Base-by-base conservation (phyloP, 2,113 vertebrate genomes). In the Myrmecobius fasciatus region DNA sequence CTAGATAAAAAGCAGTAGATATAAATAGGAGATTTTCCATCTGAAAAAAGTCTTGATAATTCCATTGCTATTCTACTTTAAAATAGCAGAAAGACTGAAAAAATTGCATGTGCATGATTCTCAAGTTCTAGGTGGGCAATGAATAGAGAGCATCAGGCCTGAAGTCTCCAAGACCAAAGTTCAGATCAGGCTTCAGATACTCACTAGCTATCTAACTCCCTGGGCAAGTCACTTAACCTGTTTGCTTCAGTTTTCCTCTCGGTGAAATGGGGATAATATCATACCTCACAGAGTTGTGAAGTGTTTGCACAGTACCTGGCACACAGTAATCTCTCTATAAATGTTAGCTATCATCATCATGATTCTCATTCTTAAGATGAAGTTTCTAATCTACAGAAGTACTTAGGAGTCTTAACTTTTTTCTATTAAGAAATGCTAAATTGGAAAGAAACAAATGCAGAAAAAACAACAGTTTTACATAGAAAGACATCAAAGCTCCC, bases 331-430 rank as follows among this genome's bases (percentile, higher is more conserved):
- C 36, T 43, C 36, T n/a, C 2, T 8, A n/a, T n/a, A 67, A 43
- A 83, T n/a, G 36, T 83, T 83, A 43, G 36, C 17, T 83, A 43
- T 83, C 36, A 43, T 75, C 67, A 75, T n/a, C 17, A 75, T 75
- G 28, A 67, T 56, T 28, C n/a, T 6, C 36, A 83, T 7, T 67
- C 1, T 83, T 43, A 14, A 43, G 89, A 91, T 22, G 31, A 53
- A 93, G 48, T 43, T 93, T 93, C 91, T 54, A 28, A 43, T 95
- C 51, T 91, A 47, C 47, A 54, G 52, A 96, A 91, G 25, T 92
- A 91, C 3, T 91, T 53, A 93, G 53, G 89, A 25, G 54, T 47
- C 49, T 91, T 95, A 92, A 31, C 53, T 67, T 93, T 83, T 56
- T 22, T 43, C n/a, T 91, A 43, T 31, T 51, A 49, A 91, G 48